Percentiles rank a stretch among this genome's conserved stretches.
Conservation (phyloP, 2,797 vertebrate species). For the Neostethus bicornis region DNA sequence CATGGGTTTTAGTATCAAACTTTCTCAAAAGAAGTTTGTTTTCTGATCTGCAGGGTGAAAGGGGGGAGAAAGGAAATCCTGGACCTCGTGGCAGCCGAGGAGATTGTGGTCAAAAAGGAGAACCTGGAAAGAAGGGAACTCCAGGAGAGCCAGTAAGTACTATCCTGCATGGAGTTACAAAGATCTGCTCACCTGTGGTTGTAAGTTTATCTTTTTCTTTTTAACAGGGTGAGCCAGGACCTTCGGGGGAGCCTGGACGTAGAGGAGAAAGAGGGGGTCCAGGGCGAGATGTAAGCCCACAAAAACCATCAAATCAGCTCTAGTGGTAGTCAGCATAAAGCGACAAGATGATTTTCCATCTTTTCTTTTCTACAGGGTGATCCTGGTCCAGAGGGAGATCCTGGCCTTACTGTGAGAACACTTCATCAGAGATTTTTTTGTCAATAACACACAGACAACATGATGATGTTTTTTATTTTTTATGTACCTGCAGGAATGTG, state of each 20-base stretch:
- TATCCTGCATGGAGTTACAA: not conserved
- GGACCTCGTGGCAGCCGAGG: conserved; percentile 89
- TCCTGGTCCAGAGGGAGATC: conserved; percentile 89
- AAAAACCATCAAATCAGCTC: not conserved
- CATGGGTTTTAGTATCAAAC: not conserved
- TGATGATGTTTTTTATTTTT: not conserved
- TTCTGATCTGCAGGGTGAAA: conserved; percentile 83
- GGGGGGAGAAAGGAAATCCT: conserved; percentile 82
- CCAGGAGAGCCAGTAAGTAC: conserved; percentile 81
- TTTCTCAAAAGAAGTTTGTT: conserved; percentile 1
- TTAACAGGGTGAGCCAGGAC: conserved; percentile 77
- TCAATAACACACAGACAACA: not conserved
- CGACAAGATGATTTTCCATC: conserved; percentile 8
- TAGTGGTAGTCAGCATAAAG: not conserved
- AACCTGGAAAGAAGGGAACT: conserved; percentile 82
- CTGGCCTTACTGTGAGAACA: conserved; percentile 91
- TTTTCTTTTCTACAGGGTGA: conserved; percentile 81
- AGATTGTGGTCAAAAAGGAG: conserved; percentile 90
- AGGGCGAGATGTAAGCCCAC: conserved; percentile 69
- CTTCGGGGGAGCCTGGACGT: conserved; percentile 71
- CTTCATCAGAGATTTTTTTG: conserved; percentile 2
- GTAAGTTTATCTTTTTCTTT: conserved; percentile 11
- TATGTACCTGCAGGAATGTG: conserved; percentile 86
- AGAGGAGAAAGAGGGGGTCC: conserved; percentile 69
- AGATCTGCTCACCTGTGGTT: not conserved